phyloP scores from a whole-genome alignment of 1,140 invertebrate genomes.

The Polyergus mexicanus region DNA sequence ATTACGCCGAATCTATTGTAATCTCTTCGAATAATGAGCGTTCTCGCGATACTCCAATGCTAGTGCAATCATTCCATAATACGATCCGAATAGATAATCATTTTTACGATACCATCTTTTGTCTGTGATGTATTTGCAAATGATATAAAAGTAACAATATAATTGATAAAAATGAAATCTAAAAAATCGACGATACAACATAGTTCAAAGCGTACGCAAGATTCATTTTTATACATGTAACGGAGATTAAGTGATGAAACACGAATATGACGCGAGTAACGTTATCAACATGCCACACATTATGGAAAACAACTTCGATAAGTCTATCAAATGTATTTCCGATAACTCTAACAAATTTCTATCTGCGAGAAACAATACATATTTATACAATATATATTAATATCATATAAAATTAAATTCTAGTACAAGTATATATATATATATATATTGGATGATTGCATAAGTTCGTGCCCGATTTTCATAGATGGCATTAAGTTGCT shows the following conservation, averaged over 20 bases:
- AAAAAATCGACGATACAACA: not conserved
- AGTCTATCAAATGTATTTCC: not conserved
- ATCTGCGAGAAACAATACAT: not conserved
- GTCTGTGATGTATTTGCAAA: slow-evolving; percentile 1
- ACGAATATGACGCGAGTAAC: not conserved
- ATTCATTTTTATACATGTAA: not conserved
- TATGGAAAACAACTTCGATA: not conserved
- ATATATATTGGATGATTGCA: too few relatives aligned
- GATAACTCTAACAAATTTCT: not conserved
- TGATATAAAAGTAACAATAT: slow-evolving; percentile 5
- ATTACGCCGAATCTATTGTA: slow-evolving; percentile 44
- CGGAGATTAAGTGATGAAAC: not conserved
- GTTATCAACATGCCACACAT: not conserved
- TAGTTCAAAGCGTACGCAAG: not conserved
- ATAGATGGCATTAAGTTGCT: too few relatives aligned
- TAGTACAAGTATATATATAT: not conserved
- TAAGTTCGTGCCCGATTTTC: too few relatives aligned
- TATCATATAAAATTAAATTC: not conserved
- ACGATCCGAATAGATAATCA: slow-evolving; percentile 1
- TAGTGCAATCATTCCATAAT: slow-evolving; percentile 35
- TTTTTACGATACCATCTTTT: slow-evolving; percentile 25
- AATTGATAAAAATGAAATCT: slow-evolving; percentile 15
- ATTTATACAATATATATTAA: not conserved
- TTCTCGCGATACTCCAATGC: slow-evolving; percentile 41
- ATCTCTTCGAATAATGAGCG: slow-evolving; percentile 43